Conservation (phyloP, 2,113 vertebrate genomes). For the Lepisosteus oculatus region DNA sequence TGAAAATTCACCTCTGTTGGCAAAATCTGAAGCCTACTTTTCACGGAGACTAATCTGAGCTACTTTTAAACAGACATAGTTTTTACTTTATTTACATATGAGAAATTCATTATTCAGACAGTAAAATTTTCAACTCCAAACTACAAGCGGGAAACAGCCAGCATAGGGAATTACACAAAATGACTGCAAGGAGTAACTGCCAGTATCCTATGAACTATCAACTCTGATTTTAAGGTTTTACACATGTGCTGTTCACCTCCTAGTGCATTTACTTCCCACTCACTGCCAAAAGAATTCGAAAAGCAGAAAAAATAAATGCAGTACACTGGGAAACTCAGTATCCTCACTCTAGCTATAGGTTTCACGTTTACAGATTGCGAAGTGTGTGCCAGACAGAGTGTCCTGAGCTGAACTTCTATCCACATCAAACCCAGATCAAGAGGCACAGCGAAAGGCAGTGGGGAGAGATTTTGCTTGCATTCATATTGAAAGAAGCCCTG, state of each 20-base stretch:
- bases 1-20: not conserved
- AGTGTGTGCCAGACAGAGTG: constrained; percentile 11
- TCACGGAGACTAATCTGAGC: constrained; percentile 3
- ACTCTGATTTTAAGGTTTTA: constrained; percentile 9
- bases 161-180: not conserved
- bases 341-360: constrained; percentile 9
- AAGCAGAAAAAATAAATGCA: constrained; percentile 13
- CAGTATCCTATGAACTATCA: constrained; percentile 13
- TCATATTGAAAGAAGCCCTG: constrained; percentile 14
- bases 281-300: constrained; percentile 11
- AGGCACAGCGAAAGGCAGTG: constrained; percentile 2
- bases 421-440: constrained; percentile 18
- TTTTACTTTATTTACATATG: not conserved
- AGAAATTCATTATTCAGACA: constrained; percentile 4
- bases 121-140: not conserved
- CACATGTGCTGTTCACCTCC: constrained; percentile 17
- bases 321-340: constrained; percentile 10
- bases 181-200: not conserved
- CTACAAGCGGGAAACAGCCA: not conserved
- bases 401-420: constrained; percentile 22
- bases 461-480: not conserved
- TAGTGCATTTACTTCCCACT: constrained; percentile 4
- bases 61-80: constrained; percentile 2
- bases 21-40: not conserved
- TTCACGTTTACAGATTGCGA: constrained; percentile 12